Conservation (phyloP, 2,113 vertebrate genomes). For the Psammodynastes pulverulentus region DNA sequence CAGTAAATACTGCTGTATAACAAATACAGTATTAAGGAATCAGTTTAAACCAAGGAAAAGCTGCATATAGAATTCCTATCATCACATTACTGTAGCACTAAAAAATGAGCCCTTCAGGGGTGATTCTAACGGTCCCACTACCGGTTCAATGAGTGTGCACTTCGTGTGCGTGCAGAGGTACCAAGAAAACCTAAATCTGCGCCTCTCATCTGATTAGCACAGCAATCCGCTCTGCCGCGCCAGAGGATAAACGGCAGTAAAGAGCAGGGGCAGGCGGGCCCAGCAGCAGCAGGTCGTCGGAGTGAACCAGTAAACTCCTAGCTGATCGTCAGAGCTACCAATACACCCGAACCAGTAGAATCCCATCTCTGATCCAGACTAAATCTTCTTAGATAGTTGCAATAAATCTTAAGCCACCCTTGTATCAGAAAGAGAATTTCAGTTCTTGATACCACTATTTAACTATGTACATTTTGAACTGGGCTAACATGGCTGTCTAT, state of each 20-base stretch:
- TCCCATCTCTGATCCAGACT: neutral
- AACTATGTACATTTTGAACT: neutral
- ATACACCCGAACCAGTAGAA: too few species aligned
- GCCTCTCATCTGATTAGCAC: too few species aligned
- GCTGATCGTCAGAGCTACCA: too few species aligned
- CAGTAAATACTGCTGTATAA: neutral
- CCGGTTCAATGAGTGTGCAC: too few species aligned
- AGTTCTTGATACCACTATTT: neutral
- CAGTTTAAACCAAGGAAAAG: neutral
- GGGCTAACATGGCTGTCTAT: neutral
- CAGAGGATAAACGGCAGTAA: too few species aligned
- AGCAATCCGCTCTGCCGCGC: too few species aligned
- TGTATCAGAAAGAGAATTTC: neutral
- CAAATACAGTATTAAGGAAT: neutral
- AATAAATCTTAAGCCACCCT: neutral
- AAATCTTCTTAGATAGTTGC: neutral
- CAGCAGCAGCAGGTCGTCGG: too few species aligned
- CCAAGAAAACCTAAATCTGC: too few species aligned
- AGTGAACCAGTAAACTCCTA: too few species aligned
- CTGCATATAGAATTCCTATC: neutral
- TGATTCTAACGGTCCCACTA: too few species aligned
- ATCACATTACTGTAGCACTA: neutral
- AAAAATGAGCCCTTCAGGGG: neutral
- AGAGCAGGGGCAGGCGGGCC: too few species aligned
- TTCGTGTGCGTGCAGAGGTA: too few species aligned